Evolutionary conservation across 2,113 vertebrate genomes (phyloP), one percentile per base, ranked within the genome.

Genomic region (Chroicocephalus ridibundus): DNA sequence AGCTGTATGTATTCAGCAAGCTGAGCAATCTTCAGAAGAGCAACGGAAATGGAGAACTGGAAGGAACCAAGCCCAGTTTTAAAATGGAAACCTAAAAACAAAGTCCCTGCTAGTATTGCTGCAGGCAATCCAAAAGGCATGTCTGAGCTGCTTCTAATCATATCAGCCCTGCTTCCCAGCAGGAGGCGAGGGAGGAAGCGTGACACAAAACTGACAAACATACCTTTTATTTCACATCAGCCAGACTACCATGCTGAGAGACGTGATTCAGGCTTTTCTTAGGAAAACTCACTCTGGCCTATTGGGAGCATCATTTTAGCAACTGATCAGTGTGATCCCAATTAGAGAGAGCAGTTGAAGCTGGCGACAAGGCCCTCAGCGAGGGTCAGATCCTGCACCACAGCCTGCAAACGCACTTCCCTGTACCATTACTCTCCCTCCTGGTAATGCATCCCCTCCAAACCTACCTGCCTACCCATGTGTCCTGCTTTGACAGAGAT

Each of bases 131-230:
- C 88, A 96, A 94, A 86, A 95, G 93, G 65, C 79, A 92, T 86
- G 92, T 75, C 90, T 96, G 82, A 88, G 88, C 95, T 93, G 84
- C 90, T 95, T 95, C 93, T 96, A 95, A 96, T 96, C 84, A 92
- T 86, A 95, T 66, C 94, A 93, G 69, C 46, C 91, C 74, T 94
- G 81, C 61, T 95, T 36, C 94, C 44, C 93, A 95, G 91, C 88
- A 94, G 96, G 93, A 93, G 93, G 69, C 65, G 68, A 90, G 77
- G 87, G 62, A 86, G 68, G n/a, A 91, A 89, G 78, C 52, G 6
- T 94, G 95, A 96, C 94, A 91, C 85, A 88, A 75, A 94, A 94
- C 82, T 90, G 93, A 94, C 95, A 96, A 96, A 93, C 85, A 89
- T 82, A 92, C 87, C 88, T 96, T 96, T 90, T 85, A 94, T 96